Base-by-base conservation (phyloP, 2,888 invertebrate species). In the Barypeithes pellucidus region DNA sequence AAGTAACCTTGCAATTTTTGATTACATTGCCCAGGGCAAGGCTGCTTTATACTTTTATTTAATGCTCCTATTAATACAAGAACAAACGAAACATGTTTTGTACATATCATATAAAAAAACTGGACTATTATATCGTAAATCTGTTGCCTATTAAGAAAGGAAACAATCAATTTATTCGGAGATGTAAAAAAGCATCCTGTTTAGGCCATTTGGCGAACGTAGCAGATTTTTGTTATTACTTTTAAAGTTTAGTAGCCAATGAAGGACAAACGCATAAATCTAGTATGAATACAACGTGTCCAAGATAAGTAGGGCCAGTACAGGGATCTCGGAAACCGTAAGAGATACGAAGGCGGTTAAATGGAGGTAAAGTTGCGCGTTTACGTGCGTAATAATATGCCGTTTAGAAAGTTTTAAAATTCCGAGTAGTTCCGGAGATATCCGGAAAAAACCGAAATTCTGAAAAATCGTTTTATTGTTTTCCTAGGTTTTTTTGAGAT, bases 211-310 rank as follows among this genome's bases (percentile, higher is more conserved):
- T 9, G 29, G 52, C 29, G 52, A 52, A 14, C 20, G 43, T 39
- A 16, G 57, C 4, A 60, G n/a, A 43, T 11, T 43, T 33, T 20
- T 16, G 16, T 33, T 33, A 14, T 36, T n/a, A n/a, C 1, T 33
- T 33, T 59, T 36, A 59, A 59, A 59, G 29, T 39, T 16, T 16
- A 33, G 20, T 36, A n/a, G 36, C 33, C 59, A 33, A 14, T 20
- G 59, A 59, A 33, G 59, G 33, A 36, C 33, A 18, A 22, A 66
- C 57, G 39, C n/a, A n/a, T n/a, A n/a, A n/a, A n/a, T n/a, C n/a
- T n/a, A n/a, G n/a, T n/a, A n/a, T n/a, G n/a, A n/a, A n/a, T n/a
- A n/a, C n/a, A n/a, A n/a, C n/a, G n/a, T n/a, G n/a, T n/a, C n/a
- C n/a, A n/a, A n/a, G n/a, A n/a, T n/a, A n/a, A n/a, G n/a, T n/a